Percentiles rank a stretch among this genome's conserved stretches.
Evolutionary conservation across 2,888 invertebrate genomes (phyloP).

Genomic region (Drosophila stalkeri): DNA sequence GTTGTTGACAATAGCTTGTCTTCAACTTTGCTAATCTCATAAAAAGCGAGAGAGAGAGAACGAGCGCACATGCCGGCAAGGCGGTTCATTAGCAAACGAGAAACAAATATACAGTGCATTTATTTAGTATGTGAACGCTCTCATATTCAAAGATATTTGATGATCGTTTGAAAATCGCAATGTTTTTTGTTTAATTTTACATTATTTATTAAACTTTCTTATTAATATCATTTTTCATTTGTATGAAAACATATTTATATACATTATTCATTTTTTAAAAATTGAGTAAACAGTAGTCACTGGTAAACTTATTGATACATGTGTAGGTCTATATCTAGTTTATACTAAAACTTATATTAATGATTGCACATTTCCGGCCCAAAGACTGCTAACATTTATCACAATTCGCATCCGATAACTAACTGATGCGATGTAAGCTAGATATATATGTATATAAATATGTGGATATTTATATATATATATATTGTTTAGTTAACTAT

Average conservation of each 20-base stretch:
- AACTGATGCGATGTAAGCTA: constrained; percentile 59
- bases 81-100: background rate
- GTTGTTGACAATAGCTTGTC: no score
- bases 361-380: constrained; percentile 85
- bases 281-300: constrained; percentile 20
- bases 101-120: background rate
- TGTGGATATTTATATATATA: background rate
- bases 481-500: constrained; percentile 12
- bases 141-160: background rate
- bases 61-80: background rate
- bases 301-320: constrained; percentile 14
- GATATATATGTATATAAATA: constrained; percentile 25
- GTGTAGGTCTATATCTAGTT: constrained; percentile 11
- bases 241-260: constrained; percentile 27
- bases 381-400: constrained; percentile 85
- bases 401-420: constrained; percentile 82
- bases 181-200: background rate
- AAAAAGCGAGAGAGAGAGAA: no score
- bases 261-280: constrained; percentile 45
- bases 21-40: background rate
- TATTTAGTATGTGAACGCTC: background rate
- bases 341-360: constrained; percentile 64
- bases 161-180: background rate
- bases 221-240: background rate
- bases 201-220: background rate